A percentile compares a stretch with the other conserved stretches of the same genome.
Evolutionary conservation across 2,888 invertebrate species (phyloP).

Genomic region (Netelia inedita): DNA sequence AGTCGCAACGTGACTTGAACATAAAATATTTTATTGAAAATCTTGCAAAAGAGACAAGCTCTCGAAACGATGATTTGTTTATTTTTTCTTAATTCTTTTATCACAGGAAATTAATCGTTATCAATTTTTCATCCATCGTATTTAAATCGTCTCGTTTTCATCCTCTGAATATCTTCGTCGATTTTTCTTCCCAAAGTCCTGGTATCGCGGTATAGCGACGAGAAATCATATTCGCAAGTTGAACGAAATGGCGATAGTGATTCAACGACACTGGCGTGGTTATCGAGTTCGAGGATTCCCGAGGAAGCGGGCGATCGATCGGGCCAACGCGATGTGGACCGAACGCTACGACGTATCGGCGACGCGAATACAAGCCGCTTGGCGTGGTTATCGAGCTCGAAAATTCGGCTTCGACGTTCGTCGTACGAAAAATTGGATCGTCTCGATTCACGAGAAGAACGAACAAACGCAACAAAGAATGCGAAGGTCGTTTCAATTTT

Average conservation of each 20-base stretch:
- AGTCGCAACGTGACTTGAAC: background rate
- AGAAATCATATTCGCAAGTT: conserved; percentile 75
- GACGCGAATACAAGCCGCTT: conserved; percentile 77
- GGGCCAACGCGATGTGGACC: conserved; percentile 73
- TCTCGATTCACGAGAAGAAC: conserved; percentile 72
- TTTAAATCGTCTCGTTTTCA: too few relatives aligned
- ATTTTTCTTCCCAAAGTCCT: conserved; percentile 71
- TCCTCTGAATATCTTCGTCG: background rate
- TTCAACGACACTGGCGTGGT: conserved; percentile 79
- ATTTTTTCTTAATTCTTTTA: too few relatives aligned
- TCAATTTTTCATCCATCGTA: too few relatives aligned
- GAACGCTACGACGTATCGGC: conserved; percentile 75
- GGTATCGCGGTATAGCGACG: conserved; percentile 77
- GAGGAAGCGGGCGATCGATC: conserved; percentile 65
- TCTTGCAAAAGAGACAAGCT: too few relatives aligned
- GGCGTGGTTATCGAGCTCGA: conserved; percentile 77
- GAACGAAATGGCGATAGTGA: conserved; percentile 72
- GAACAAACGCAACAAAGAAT: conserved; percentile 70
- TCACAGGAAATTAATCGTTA: too few relatives aligned
- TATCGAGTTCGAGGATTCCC: conserved; percentile 67
- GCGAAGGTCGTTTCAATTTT: conserved; percentile 68
- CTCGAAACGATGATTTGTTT: too few relatives aligned
- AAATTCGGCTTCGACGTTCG: conserved; percentile 68
- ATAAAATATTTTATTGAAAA: too few relatives aligned
- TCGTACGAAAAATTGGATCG: conserved; percentile 73